Base-by-base conservation (phyloP, 1,140 invertebrate genomes). In the Musca domestica region DNA sequence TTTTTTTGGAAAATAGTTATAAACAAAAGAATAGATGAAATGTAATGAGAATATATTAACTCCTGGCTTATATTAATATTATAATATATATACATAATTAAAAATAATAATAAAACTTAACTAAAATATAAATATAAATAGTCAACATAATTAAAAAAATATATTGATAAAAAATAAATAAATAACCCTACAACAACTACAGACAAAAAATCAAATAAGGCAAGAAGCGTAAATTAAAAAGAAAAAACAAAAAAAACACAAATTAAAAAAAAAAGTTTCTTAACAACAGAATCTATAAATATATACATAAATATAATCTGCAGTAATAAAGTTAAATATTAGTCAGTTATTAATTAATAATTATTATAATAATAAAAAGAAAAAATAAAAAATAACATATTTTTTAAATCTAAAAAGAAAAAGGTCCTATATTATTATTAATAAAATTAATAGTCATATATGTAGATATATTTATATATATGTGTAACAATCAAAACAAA, bases 401-500 rank as follows among this genome's bases (percentile, higher is more conserved):
- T 61, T 58, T 41, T 20, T 34, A 61, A 17, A 12, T 41, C 52
- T 17, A 17, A 56, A 19, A 61, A 17, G 17, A 52, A 52, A 3
- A 41, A 41, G 12, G 34, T 41, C 34, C 34, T 41, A 41, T 54
- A 54, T 23, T 54, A 61, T 34, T 41, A 61, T 61, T 61, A 58
- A 61, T 61, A 34, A 61, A 61, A 61, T 61, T 61, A 61, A 61
- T 61, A 61, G 56, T 61, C 56, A 61, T 41, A 30, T 30, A 41
- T 61, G 56, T 61, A 61, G 56, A 61, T 41, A 41, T 41, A 41
- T n/a, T n/a, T n/a, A n/a, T 61, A 61, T 61, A n/a, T 41, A 61
- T 61, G 56, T 61, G 56, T 61, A 61, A 61, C 56, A 61, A 61
- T 61, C 27, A 61, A 58, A 58, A 34, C 27, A 61, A 61, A 34